Evolutionary conservation across 1,140 invertebrate genomes (phyloP), one percentile per base, ranked within the genome.

Genomic region (Uloborus diversus): DNA sequence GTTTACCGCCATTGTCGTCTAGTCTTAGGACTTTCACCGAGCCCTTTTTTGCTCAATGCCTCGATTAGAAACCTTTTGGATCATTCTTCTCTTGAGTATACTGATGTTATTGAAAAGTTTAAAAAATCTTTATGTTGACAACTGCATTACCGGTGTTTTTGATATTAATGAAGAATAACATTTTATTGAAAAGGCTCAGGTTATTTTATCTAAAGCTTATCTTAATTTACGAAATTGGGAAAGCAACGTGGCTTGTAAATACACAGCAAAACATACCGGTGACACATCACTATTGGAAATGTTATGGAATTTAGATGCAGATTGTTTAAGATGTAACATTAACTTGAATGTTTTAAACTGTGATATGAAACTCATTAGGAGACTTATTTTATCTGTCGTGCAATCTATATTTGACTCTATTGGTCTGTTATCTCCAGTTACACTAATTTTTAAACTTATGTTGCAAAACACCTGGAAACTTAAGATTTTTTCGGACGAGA

Each of bases 161-260:
- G 14, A 25, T 59, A 27, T 23, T 5, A 27, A 23, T 25, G 56
- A 23, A 7, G n/a, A n/a, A n/a, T n/a, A n/a, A n/a, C n/a, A n/a
- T 66, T 23, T n/a, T n/a, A n/a, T n/a, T n/a, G n/a, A n/a, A n/a
- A n/a, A n/a, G n/a, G n/a, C n/a, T n/a, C n/a, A n/a, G n/a, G n/a
- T n/a, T n/a, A n/a, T n/a, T n/a, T n/a, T n/a, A n/a, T n/a, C n/a
- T n/a, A n/a, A n/a, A n/a, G n/a, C n/a, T n/a, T n/a, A n/a, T n/a
- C n/a, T n/a, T n/a, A n/a, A n/a, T n/a, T n/a, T n/a, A 11, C 49
- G 49, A 33, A 32, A 51, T n/a, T 69, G 47, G 47, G 17, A 69
- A 33, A 69, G 66, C 20, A 69, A 69, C 56, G 49, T 69, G 7
- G 28, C 47, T 2, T n/a, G 49, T 69, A 69, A 69, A 69, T 32